Percentiles rank a stretch among this genome's conserved stretches.
Conservation (phyloP, 2,888 invertebrate genomes). For the Lucinisca nassula region DNA sequence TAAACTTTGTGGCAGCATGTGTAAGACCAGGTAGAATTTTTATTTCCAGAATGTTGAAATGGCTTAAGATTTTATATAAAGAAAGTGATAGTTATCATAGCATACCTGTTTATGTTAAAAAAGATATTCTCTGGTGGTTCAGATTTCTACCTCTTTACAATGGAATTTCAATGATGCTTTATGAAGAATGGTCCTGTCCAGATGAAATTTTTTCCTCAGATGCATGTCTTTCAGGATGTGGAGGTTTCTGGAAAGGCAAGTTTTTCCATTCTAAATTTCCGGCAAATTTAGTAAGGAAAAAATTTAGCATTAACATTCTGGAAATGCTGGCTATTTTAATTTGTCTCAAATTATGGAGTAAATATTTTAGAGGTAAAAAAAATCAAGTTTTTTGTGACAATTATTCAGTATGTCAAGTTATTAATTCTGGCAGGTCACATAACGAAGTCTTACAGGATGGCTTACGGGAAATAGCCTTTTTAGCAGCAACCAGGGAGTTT, state of each 20-base stretch:
- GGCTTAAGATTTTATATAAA: slow-evolving; percentile 1
- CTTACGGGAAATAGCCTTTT: slow-evolving; percentile 28
- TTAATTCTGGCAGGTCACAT: slow-evolving; percentile 24
- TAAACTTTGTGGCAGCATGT: slow-evolving; percentile 20
- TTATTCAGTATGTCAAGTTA: not conserved
- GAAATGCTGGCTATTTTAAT: slow-evolving; percentile 31
- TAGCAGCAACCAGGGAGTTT: slow-evolving; percentile 21
- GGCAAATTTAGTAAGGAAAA: not conserved
- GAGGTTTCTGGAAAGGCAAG: slow-evolving; percentile 11
- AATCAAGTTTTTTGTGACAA: slow-evolving; percentile 21
- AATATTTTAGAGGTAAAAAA: not conserved
- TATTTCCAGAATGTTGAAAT: slow-evolving; percentile 13
- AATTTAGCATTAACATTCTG: slow-evolving; percentile 15
- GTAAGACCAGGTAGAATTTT: slow-evolving; percentile 13
- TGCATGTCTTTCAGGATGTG: slow-evolving; percentile 27
- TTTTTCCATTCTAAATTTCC: slow-evolving; percentile 28
- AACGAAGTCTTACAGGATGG: slow-evolving; percentile 20
- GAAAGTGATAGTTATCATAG: not conserved
- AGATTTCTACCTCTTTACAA: slow-evolving; percentile 19
- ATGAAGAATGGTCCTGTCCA: slow-evolving; percentile 7
- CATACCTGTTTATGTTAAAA: slow-evolving; percentile 16
- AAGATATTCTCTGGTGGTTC: slow-evolving; percentile 27
- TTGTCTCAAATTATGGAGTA: slow-evolving; percentile 26
- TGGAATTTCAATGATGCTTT: slow-evolving; percentile 18
- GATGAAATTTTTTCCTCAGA: slow-evolving; percentile 8